phyloP scores from a whole-genome alignment of 2,113 vertebrate species.

The Suricata suricatta region DNA sequence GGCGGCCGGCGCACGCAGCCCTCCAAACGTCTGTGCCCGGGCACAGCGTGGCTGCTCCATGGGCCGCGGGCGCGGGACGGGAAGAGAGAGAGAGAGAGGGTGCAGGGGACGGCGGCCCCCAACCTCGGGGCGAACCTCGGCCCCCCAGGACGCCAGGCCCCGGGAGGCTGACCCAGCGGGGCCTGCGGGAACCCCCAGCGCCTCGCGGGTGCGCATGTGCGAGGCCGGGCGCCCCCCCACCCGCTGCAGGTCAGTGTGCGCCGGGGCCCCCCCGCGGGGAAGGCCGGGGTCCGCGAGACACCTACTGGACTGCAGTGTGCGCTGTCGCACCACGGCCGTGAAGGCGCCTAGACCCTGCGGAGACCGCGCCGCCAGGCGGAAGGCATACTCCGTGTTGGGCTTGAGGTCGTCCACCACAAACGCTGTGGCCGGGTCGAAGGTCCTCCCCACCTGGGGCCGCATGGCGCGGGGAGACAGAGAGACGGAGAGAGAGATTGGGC shows the following conservation, averaged over 20 bases:
- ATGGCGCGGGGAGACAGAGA: background rate
- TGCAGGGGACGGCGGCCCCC: background rate
- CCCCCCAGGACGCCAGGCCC: background rate
- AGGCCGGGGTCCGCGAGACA: constrained; percentile 86
- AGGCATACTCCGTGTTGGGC: constrained; percentile 95
- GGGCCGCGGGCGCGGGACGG: background rate
- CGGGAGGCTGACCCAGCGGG: background rate
- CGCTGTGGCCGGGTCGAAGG: constrained; percentile 90
- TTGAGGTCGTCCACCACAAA: constrained; percentile 94
- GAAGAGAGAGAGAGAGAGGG: background rate
- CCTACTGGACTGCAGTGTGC: constrained; percentile 99
- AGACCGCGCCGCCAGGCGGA: constrained; percentile 96
- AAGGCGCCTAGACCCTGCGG: constrained; percentile 95
- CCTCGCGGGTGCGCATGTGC: rapidly evolving
- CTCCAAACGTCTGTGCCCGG: rapidly evolving
- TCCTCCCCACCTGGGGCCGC: constrained; percentile 89
- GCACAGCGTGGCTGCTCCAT: rapidly evolving
- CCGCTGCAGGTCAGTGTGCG: background rate
- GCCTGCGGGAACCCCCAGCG: background rate
- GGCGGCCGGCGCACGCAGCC: background rate
- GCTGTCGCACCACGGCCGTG: constrained; percentile 94
- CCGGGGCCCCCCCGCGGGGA: constrained; percentile 71
- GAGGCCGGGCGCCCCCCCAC: background rate
- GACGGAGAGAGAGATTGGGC: too few relatives aligned
- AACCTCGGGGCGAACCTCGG: background rate